Evolutionary conservation across 2,797 vertebrate species (phyloP), one percentile per base, ranked within the genome.

Genomic region (Etheostoma nigrum): DNA sequence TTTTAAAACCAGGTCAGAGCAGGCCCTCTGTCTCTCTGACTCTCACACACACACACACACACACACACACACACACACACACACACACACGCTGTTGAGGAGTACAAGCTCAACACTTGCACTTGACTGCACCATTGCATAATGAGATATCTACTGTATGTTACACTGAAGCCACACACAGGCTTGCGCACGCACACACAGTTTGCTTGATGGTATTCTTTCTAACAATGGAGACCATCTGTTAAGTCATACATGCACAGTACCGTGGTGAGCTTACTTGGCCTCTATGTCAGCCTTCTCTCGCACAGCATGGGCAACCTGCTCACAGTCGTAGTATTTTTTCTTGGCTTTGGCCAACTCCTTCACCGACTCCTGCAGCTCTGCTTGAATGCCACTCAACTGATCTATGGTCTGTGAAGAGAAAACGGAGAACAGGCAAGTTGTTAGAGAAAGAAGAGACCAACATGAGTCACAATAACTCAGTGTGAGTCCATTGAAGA

Each of bases 311-410:
- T 99, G 97, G 82, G 98, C 98, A 96, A 99, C 97, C 96, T 99
- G 97, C 93, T 99, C 98, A 36, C 95, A 95, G 94, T 99, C 98
- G 85, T 97, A 97, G 94, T 99, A 99, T 90, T 99, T 99, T 93
- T 99, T 99, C 93, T 98, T 99, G 93, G 97, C 97, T 94, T 99
- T 99, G 76, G 97, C 97, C 95, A 99, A 93, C 91, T 99, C 98
- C 92, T 99, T 99, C 81, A 99, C 98, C 2, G 98, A 98, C 92
- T 99, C 97, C 91, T 99, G 97, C 73, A 99, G 94, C 91, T 99
- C 98, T 23, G 95, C 93, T 88, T 99, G 98, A 93, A 99, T 97
- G 85, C 96, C 96, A n/a, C 96, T 97, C 94, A 99, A 90, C 92
- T 99, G 97, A 93, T 99, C 98, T 86, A 99, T 96, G 49, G 95